These are phyloP conservation scores for Cyphomyrus discorhynchus DNA, from an alignment of 2,113 vertebrate species.

Conservation along the genomic window DNA sequence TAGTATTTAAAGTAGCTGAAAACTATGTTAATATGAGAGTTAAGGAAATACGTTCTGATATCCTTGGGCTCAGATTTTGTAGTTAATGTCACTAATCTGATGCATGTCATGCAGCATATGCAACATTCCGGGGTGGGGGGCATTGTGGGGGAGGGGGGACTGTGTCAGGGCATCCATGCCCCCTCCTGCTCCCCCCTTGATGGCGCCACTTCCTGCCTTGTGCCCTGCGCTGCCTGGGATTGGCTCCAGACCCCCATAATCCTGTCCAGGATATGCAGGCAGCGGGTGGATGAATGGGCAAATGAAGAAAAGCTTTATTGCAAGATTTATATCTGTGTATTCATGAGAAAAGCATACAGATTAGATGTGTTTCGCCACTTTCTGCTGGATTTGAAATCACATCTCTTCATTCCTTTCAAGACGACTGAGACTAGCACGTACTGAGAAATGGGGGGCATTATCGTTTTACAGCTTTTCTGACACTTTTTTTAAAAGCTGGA, in stretches of 20 bases:
- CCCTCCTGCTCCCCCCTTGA: neutral
- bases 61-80: neutral
- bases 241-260: neutral
- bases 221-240: neutral
- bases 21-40: neutral
- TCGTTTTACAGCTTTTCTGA: neutral
- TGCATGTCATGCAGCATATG: neutral
- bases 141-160: neutral
- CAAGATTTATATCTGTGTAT: neutral
- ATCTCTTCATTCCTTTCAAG: neutral
- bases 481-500: neutral
- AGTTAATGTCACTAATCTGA: neutral
- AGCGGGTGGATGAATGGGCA: neutral
- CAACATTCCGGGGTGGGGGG: neutral
- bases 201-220: neutral
- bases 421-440: neutral
- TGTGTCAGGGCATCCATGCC: neutral
- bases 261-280: neutral
- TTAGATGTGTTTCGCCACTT: neutral
- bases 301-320: neutral
- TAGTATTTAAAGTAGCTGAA: neutral
- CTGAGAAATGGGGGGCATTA: neutral
- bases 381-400: neutral
- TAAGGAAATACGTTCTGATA: neutral
- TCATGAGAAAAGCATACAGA: neutral